These are phyloP conservation scores for Porites divaricata DNA, from an alignment of 92 coral and sea anemone genomes.

Conservation along the genomic window DNA sequence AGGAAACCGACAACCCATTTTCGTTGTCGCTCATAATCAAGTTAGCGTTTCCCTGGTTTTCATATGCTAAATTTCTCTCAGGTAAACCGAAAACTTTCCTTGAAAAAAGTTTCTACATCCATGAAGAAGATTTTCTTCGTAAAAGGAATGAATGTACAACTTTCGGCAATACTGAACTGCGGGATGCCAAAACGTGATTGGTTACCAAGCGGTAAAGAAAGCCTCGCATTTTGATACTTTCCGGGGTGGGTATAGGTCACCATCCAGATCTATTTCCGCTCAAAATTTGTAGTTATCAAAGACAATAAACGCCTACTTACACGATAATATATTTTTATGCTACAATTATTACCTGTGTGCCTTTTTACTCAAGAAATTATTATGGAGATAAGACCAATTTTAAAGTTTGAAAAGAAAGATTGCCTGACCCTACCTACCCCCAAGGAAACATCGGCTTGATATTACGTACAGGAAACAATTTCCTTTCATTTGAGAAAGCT, in stretches of 20 bases:
- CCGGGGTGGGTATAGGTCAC: constrained; percentile 18
- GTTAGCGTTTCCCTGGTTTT: background rate
- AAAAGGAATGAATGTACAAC: background rate
- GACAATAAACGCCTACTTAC: background rate
- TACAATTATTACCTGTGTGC: no score
- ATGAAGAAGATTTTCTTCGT: background rate
- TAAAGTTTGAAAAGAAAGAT: background rate
- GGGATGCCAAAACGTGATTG: constrained; percentile 33
- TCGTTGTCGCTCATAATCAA: constrained; percentile 46
- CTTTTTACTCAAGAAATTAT: no score
- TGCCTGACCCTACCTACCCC: constrained; percentile 40
- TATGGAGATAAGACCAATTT: background rate
- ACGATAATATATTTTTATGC: background rate
- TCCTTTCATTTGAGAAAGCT: constrained; percentile 7
- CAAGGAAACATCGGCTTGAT: background rate
- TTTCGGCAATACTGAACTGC: constrained; percentile 11
- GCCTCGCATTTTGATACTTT: background rate
- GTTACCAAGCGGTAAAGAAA: constrained; percentile 8
- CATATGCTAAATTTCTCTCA: background rate
- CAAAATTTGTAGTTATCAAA: background rate
- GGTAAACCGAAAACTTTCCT: background rate
- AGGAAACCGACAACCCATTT: constrained; percentile 31
- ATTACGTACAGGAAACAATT: constrained; percentile 33
- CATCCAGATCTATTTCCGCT: background rate
- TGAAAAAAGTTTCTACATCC: background rate